A percentile compares a stretch with the other conserved stretches of the same genome.
Evolutionary conservation across 2,113 vertebrate genomes (phyloP).

Genomic region (Polyodon spathula): DNA sequence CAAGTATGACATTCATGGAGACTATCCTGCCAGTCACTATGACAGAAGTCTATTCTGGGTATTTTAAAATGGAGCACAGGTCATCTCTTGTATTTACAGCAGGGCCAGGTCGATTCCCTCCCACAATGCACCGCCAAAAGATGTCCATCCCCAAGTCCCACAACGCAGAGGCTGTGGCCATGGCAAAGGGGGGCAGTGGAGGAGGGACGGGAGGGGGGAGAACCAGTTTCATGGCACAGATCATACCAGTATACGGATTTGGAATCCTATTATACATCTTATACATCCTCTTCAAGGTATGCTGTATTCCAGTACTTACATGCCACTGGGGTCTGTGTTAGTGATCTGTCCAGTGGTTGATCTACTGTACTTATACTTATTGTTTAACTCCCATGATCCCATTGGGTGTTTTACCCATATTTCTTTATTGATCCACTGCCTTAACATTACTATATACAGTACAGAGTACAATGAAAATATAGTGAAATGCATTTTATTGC

Average conservation of each 20-base stretch:
- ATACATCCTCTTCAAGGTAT: conserved; percentile 90
- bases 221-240: conserved; percentile 76
- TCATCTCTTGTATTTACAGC: conserved; percentile 44
- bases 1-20: no score
- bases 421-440: no score
- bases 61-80: no score
- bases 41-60: no score
- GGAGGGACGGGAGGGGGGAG: conserved; percentile 43
- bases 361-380: conserved; percentile 17
- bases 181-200: conserved; percentile 51
- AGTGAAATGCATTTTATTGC: no score
- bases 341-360: neutral
- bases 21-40: no score
- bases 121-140: conserved; percentile 46
- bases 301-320: no score
- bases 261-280: conserved; percentile 89
- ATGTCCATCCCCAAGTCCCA: conserved; percentile 58
- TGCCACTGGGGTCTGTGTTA: neutral
- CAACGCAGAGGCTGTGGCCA: conserved; percentile 62
- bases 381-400: no score
- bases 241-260: conserved; percentile 91
- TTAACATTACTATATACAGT: no score
- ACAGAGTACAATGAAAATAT: no score
- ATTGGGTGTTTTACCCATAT: no score
- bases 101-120: conserved; percentile 64